Evolutionary conservation across 2,888 invertebrate species (phyloP).

Genomic region (Cordilura impudica): DNA sequence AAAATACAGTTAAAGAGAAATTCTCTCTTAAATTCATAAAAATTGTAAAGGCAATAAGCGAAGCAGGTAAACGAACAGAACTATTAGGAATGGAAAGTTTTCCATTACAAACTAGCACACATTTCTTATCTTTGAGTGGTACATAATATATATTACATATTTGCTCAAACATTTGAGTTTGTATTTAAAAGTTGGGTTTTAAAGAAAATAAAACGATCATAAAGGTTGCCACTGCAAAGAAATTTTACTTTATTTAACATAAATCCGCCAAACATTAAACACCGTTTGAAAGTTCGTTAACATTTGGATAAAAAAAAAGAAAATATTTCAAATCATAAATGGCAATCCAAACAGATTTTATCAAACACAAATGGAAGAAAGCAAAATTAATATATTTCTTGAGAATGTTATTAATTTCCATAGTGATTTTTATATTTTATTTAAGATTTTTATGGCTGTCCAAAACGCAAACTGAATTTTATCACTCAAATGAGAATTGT

Average conservation of each 20-base stretch:
- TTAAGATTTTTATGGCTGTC: slow-evolving; percentile 13
- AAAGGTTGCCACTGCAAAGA: not conserved
- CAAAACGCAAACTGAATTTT: not conserved
- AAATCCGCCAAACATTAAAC: not conserved
- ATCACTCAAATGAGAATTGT: slow-evolving; percentile 25
- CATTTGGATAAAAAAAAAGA: not conserved
- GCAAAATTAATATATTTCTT: slow-evolving; percentile 1
- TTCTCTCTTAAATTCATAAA: too few species aligned
- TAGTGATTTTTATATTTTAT: slow-evolving; percentile 24
- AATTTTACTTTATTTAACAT: not conserved
- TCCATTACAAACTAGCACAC: not conserved
- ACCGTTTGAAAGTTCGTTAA: not conserved
- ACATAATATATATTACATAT: too few species aligned
- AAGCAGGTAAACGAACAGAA: too few species aligned
- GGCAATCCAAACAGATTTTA: not conserved
- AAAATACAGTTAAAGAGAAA: too few species aligned
- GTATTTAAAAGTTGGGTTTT: not conserved
- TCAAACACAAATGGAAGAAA: slow-evolving; percentile 18
- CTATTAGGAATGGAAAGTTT: not conserved
- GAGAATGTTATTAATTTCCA: not conserved
- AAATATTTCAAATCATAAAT: not conserved
- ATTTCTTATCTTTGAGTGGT: not conserved
- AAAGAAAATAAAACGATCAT: not conserved
- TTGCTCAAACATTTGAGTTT: not conserved
- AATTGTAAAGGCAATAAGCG: too few species aligned